A percentile compares a stretch with the other conserved stretches of the same genome.
Conservation (phyloP, 2,113 vertebrate species). For the Melanerpes aurifrons region DNA sequence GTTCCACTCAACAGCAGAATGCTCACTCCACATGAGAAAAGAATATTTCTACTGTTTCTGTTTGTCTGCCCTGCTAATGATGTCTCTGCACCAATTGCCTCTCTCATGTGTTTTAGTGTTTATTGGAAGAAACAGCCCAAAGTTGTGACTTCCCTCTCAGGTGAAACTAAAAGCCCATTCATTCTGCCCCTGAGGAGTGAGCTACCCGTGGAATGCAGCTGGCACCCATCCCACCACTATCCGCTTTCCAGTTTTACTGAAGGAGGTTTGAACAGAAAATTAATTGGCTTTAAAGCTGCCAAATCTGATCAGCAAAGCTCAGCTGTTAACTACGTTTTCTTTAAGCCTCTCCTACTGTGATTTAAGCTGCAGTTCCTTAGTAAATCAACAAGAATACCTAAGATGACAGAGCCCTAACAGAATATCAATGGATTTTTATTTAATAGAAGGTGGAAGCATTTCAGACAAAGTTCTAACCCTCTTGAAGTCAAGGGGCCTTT, state of each 20-base stretch:
- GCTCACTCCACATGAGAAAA: background rate
- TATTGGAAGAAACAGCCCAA: background rate
- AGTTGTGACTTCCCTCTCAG: background rate
- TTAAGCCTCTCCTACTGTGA: constrained; percentile 25
- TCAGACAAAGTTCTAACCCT: background rate
- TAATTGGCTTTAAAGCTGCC: constrained; percentile 66
- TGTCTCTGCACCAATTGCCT: background rate
- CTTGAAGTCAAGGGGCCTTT: background rate
- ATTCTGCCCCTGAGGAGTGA: background rate
- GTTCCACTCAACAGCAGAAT: background rate
- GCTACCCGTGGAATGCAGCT: background rate
- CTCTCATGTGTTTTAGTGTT: background rate
- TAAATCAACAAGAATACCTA: background rate
- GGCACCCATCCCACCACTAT: constrained; percentile 15
- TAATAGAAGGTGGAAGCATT: background rate
- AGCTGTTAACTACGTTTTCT: constrained; percentile 39
- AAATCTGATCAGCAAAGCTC: constrained; percentile 63
- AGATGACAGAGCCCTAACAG: constrained; percentile 38
- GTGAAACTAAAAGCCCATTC: background rate
- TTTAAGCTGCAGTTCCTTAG: constrained; percentile 21
- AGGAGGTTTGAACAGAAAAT: constrained; percentile 61
- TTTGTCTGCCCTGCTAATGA: background rate
- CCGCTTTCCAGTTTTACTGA: constrained; percentile 14
- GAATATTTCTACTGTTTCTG: background rate
- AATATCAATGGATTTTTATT: background rate